Evolutionary conservation across 2,113 vertebrate species (phyloP), one percentile per base, ranked within the genome.

Genomic region (Scomber colias): DNA sequence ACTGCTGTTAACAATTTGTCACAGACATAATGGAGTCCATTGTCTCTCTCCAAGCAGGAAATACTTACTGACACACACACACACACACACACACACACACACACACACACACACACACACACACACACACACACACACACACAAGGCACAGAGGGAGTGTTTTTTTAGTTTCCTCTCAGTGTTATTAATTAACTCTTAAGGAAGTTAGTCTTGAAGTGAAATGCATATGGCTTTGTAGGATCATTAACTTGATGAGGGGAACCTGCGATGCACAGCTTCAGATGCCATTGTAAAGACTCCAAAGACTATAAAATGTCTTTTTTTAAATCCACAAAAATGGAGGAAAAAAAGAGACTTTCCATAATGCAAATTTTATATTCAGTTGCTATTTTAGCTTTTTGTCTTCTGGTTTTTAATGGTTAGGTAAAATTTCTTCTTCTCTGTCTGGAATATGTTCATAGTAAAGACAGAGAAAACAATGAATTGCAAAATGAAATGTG

Each of bases 1-100:
- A 19, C 19, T 24, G 40, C 55, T 66, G 54, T 31, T 14, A 60
- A 27, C 50, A 64, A 50, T 66, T 11, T 62, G 6, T 61, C 66
- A 55, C 51, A 35, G 55, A 76, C 67, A 73, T 64, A 67, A 74
- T 71, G 72, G 56, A 68, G 76, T 70, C 46, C 24, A 45, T n/a
- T 76, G 70, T 72, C n/a, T 75, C n/a, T 75, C n/a, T 19, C 15
- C 4, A 45, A 81, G 59, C 81, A 84, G 85, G 79, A 88, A 87
- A 66, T 67, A 68, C 69, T 27, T 16, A 65, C 11, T 31, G n/a
- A 70, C 19, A 21, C 14, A 17, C 17, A 70, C 45, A 71, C 15
- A 70, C 71, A 49, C 62, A 50, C 59, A 45, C 30, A 72, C 46
- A 27, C 31, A 56, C 31, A 71, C 45, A 60, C 46, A 61, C 35